phyloP scores from a whole-genome alignment of 1,140 invertebrate genomes.

The Drusus annulatus region DNA sequence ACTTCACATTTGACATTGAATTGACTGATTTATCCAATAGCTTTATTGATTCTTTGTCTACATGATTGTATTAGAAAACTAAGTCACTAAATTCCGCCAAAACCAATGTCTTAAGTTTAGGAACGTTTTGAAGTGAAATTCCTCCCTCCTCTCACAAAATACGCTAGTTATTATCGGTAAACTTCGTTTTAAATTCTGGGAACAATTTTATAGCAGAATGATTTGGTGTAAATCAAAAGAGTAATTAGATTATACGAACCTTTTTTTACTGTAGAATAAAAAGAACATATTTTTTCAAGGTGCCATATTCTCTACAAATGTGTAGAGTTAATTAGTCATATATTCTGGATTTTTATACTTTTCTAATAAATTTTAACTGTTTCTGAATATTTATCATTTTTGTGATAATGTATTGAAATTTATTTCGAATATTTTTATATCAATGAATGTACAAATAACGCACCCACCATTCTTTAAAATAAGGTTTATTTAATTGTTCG shows the following conservation, averaged over 20 bases:
- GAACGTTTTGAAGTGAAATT: background rate
- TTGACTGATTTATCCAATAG: slow-evolving; percentile 31
- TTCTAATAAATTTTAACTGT: slow-evolving; percentile 33
- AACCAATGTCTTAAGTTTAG: slow-evolving; percentile 21
- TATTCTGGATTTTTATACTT: slow-evolving; percentile 39
- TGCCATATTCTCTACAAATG: slow-evolving; percentile 47
- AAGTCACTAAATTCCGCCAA: slow-evolving; percentile 39
- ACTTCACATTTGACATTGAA: background rate
- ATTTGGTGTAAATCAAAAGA: slow-evolving; percentile 18
- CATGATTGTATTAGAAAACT: slow-evolving; percentile 20
- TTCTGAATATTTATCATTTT: slow-evolving; percentile 25
- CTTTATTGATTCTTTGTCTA: slow-evolving; percentile 31
- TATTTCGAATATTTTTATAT: slow-evolving; percentile 25
- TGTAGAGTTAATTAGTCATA: slow-evolving; percentile 22
- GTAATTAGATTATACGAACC: slow-evolving; percentile 22
- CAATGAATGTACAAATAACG: slow-evolving; percentile 25
- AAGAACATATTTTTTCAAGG: slow-evolving; percentile 53
- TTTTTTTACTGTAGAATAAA: slow-evolving; percentile 23
- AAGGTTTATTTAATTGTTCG: background rate
- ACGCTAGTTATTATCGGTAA: slow-evolving; percentile 7
- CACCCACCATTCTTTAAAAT: background rate
- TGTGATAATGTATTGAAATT: slow-evolving; percentile 20
- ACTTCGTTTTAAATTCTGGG: slow-evolving; percentile 45
- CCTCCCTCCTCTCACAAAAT: background rate
- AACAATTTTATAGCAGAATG: slow-evolving; percentile 45